These are phyloP conservation scores for Rhagologus leucostigma DNA, from an alignment of 2,113 vertebrate genomes.

Conservation along the genomic window DNA sequence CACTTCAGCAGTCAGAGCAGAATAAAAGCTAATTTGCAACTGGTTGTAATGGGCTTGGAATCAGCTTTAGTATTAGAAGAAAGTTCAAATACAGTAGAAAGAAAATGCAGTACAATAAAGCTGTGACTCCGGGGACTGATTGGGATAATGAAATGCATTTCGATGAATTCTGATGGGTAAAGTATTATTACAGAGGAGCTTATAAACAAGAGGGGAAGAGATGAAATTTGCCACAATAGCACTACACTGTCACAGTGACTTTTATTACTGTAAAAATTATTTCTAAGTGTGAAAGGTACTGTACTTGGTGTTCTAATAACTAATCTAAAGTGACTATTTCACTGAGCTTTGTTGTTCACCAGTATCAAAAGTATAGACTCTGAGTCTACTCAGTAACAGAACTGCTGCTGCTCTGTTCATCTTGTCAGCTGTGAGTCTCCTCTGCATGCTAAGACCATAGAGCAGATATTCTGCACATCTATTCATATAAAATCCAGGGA, in stretches of 20 bases:
- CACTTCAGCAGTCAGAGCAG: slow-evolving; percentile 35
- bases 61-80: slow-evolving; percentile 52
- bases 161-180: slow-evolving; percentile 51
- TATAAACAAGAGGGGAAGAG: slow-evolving; percentile 36
- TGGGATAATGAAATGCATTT: slow-evolving; percentile 67
- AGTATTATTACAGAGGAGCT: slow-evolving; percentile 48
- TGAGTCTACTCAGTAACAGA: neutral
- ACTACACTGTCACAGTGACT: slow-evolving; percentile 1
- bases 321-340: neutral
- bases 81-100: slow-evolving; percentile 62
- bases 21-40: slow-evolving; percentile 64
- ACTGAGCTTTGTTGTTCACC: neutral
- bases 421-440: neutral
- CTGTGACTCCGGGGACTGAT: slow-evolving; percentile 47
- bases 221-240: slow-evolving; percentile 23
- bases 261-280: slow-evolving; percentile 26
- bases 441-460: neutral
- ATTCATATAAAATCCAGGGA: slow-evolving; percentile 2
- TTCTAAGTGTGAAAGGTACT: neutral
- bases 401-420: neutral
- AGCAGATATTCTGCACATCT: neutral
- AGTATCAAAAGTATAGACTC: neutral
- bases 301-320: neutral
- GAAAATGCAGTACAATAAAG: slow-evolving; percentile 59
- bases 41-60: slow-evolving; percentile 49